A percentile compares a stretch with the other conserved stretches of the same genome.
phyloP scores from a whole-genome alignment of 1,140 invertebrate species.

The Dolichoris vasculosae region DNA sequence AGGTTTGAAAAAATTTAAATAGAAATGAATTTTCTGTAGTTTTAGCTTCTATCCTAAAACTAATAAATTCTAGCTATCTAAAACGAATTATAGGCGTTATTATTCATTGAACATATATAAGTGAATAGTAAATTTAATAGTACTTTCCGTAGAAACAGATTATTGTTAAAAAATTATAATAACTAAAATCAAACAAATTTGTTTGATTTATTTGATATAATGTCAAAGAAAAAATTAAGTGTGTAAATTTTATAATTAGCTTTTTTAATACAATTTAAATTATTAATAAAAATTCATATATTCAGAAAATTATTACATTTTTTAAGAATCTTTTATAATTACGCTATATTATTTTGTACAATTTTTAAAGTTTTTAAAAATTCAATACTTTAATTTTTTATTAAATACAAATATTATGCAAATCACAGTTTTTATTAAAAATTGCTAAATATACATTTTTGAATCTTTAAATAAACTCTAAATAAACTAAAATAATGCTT shows the following conservation, averaged over 20 bases:
- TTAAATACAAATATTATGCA: too few species aligned
- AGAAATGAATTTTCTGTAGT: background rate
- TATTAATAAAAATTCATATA: background rate
- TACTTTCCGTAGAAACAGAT: background rate
- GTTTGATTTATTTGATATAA: background rate
- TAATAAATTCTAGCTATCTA: background rate
- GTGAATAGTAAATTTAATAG: background rate
- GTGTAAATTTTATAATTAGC: background rate
- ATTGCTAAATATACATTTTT: background rate
- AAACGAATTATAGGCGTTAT: background rate
- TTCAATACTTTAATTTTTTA: too few species aligned
- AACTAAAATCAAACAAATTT: background rate
- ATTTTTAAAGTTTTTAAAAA: too few species aligned
- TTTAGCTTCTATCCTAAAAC: background rate
- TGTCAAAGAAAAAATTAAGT: background rate
- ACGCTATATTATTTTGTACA: too few species aligned
- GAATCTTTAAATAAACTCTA: background rate
- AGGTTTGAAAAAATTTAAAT: too few species aligned
- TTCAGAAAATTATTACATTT: background rate
- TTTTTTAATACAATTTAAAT: background rate
- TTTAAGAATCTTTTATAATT: too few species aligned
- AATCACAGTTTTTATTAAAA: background rate
- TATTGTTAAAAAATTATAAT: background rate
- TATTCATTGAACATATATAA: background rate
- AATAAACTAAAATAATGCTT: background rate